These are phyloP conservation scores for Macaria notata DNA, from an alignment of 2,888 invertebrate species.

Conservation along the genomic window DNA sequence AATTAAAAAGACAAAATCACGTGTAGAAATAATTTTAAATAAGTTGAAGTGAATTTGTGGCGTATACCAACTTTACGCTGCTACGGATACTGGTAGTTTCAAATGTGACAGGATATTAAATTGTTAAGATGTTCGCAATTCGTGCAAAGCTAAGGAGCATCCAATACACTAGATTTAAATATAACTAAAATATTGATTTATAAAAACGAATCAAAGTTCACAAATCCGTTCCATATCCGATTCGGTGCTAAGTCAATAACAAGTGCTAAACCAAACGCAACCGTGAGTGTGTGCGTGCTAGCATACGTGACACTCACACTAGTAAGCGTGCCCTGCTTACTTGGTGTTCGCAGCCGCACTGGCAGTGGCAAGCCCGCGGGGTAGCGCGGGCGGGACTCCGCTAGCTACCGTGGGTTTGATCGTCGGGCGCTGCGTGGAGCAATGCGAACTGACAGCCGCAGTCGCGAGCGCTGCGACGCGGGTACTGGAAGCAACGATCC, in stretches of 20 bases:
- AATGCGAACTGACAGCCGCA: conserved; percentile 96
- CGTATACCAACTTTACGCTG: too few species aligned
- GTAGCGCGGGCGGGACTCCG: conserved; percentile 74
- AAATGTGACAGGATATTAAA: too few species aligned
- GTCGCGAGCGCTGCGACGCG: conserved; percentile 89
- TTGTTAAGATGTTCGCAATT: too few species aligned
- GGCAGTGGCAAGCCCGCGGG: conserved; percentile 78
- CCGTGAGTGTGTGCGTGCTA: conserved; percentile 40
- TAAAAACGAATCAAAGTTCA: background rate
- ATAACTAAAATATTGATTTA: too few species aligned
- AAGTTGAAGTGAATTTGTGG: too few species aligned
- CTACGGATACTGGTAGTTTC: too few species aligned
- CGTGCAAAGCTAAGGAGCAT: too few species aligned
- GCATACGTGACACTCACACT: conserved; percentile 59
- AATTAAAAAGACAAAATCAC: too few species aligned
- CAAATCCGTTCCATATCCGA: background rate
- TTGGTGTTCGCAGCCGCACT: conserved; percentile 78
- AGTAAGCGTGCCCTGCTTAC: conserved; percentile 75
- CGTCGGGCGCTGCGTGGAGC: conserved; percentile 91
- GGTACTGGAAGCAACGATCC: conserved; percentile 94
- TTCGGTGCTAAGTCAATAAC: conserved; percentile 15
- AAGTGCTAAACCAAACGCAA: conserved; percentile 33
- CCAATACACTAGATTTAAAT: too few species aligned
- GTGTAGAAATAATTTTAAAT: too few species aligned
- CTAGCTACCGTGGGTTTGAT: conserved; percentile 81